Evolutionary conservation across 2,113 vertebrate species (phyloP), one percentile per base, ranked within the genome.

Genomic region (Bolborhynchus lineola): DNA sequence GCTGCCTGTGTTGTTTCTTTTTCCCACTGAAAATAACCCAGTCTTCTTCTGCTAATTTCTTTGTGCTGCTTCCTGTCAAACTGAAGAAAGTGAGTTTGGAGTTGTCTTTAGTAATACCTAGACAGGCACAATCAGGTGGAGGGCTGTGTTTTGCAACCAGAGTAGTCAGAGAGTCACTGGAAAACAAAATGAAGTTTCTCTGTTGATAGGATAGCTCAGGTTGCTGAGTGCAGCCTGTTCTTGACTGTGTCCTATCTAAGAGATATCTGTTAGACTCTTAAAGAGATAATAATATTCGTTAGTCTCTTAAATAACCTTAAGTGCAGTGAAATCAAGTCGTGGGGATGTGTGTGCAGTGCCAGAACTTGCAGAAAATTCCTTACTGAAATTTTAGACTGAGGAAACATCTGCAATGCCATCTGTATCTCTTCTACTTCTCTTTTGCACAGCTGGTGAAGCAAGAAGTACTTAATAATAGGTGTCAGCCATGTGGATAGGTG

Each of bases 1-100:
- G 47, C 60, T 95, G 85, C 83, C 95, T 88, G 44, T 84, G 62
- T 65, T 92, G 55, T 44, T 88, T 75, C n/a, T 83, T 92, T 44
- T 93, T 91, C 71, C 9, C 60, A 47, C 69, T 76, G 60, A 82
- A 94, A 94, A 76, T 90, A 88, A 64, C 57, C 9, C 13, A 1
- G 3, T 88, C 18, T 46, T 91, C 55, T n/a, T 84, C 52, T 78
- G 52, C 69, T 53, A 11, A 50, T 88, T 86, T 83, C 35, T 60
- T 90, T 44, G 17, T 89, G 90, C 67, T 91, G 0, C 65, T 95
- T 94, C 62, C 62, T 92, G 77, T 55, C 64, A 78, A 76, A 37
- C 25, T 64, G 76, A 59, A 79, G 64, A 46, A 82, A 41, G 39
- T 75, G 72, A 85, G 60, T 35, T 85, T 79, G 62, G 50, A 71